Evolutionary conservation across 2,113 vertebrate genomes (phyloP).

Genomic region (Acanthochromis polyacanthus): DNA sequence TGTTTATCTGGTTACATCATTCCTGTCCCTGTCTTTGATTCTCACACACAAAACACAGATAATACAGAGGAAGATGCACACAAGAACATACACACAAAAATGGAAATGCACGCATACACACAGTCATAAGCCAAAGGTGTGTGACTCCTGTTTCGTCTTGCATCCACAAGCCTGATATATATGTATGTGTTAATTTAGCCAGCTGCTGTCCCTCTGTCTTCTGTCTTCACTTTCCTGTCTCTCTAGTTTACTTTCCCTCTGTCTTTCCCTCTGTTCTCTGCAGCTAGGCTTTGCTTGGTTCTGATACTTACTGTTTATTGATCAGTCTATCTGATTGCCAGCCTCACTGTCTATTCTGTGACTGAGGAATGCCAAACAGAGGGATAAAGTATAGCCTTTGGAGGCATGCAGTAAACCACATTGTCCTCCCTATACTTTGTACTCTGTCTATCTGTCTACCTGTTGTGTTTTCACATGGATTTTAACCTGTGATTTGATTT

Average conservation of each 20-base stretch:
- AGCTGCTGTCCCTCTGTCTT: conserved; percentile 60
- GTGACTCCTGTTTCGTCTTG: conserved; percentile 89
- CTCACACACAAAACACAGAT: conserved; percentile 75
- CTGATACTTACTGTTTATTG: conserved; percentile 37
- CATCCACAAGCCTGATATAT: conserved; percentile 92
- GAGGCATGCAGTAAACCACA: conserved; percentile 57
- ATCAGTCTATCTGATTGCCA: conserved; percentile 46
- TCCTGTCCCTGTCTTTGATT: conserved; percentile 84
- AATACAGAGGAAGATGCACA: conserved; percentile 10
- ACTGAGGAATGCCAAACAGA: conserved; percentile 67
- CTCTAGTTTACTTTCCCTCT: not conserved
- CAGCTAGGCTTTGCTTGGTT: conserved; percentile 71
- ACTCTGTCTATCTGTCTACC: conserved; percentile 64
- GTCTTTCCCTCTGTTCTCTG: conserved; percentile 12
- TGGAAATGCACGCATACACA: not conserved
- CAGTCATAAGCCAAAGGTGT: conserved; percentile 72
- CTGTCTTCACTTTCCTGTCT: conserved; percentile 8
- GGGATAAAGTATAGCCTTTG: conserved; percentile 77
- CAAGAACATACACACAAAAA: conserved; percentile 8
- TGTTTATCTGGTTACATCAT: conserved; percentile 88
- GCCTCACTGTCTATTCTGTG: conserved; percentile 67
- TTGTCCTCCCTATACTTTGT: conserved; percentile 80
- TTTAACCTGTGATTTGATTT: conserved; percentile 28
- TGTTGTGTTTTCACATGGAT: conserved; percentile 99
- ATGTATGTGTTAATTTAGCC: conserved; percentile 64